A percentile compares a stretch with the other conserved stretches of the same genome.
Evolutionary conservation across 2,888 invertebrate species (phyloP).

Genomic region (Macrophya alboannulata): DNA sequence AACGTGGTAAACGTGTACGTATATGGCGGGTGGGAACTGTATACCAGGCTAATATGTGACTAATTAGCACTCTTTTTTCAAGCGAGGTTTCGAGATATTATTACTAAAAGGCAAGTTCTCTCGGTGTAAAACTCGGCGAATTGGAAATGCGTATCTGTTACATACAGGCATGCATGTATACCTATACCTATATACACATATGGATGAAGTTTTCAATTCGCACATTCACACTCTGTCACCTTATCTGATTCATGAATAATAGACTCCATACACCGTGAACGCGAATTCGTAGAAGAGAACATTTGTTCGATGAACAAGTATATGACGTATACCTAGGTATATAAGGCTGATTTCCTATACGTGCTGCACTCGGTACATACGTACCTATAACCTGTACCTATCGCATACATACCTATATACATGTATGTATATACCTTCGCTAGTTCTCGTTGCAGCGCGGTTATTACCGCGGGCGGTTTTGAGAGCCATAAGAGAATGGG

Average conservation of each 20-base stretch:
- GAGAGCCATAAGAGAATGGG: background rate
- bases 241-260: constrained; percentile 9
- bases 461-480: constrained; percentile 24
- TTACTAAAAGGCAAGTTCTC: background rate
- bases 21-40: background rate
- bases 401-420: background rate
- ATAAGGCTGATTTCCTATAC: background rate
- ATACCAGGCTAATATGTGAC: constrained; percentile 14
- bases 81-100: background rate
- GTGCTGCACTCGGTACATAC: background rate
- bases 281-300: background rate
- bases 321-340: background rate
- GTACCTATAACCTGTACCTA: background rate
- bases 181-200: background rate
- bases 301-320: constrained; percentile 1
- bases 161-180: background rate
- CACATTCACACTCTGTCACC: background rate
- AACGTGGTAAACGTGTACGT: background rate
- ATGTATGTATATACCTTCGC: background rate
- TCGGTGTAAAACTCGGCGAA: background rate
- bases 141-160: constrained; percentile 18
- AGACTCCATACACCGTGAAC: background rate
- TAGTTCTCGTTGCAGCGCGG: constrained; percentile 1
- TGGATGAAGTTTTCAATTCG: background rate
- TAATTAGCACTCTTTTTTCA: constrained; percentile 39